Base-by-base conservation (phyloP, 2,888 invertebrate species). In the Meiosimyza platycephala region DNA sequence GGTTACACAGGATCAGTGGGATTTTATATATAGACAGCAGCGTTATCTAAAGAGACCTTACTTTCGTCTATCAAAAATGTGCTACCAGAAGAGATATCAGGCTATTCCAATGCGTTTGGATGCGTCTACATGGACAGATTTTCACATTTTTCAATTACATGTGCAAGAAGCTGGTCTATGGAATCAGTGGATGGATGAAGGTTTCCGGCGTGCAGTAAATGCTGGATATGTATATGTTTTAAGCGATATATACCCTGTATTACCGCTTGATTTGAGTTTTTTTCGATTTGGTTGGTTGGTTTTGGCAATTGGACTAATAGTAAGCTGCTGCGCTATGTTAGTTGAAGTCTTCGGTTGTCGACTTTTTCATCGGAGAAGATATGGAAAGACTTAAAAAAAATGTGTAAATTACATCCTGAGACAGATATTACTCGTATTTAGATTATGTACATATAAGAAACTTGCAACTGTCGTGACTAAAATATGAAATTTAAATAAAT, bases 1-100 rank as follows among this genome's bases (percentile, higher is more conserved):
- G 22, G 77, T 85, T 4, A 79, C 80, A 0, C 78, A 78, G 63
- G 80, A 84, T 47, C 77, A 79, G 0, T 85, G 85, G 85, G 18
- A 78, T 15, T 78, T 77, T 65, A 18, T 78, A n/a, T 63, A 75
- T n/a, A 71, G 72, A 22, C 64, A 77, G 7, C 78, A 78, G 54
- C 68, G 76, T 11, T 76, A 77, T 60, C 73, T 80, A 1, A 75
- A 77, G 33, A 78, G 79, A 57, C 85, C 85, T 0, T 77, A 82
- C 13, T 86, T 84, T 72, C 82, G 80, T 16, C 74, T 83, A 48
- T 81, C 84, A 1, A 33, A 81, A 16, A 82, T 86, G 55, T 85
- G 85, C 33, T 86, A 85, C 52, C 83, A 83, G 0, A 78, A 78
- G 0, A 71, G 78, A 6, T 80, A 78, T 15, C 80, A 76, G 5